phyloP scores from a whole-genome alignment of 2,888 invertebrate genomes.

The Melipona beecheii region DNA sequence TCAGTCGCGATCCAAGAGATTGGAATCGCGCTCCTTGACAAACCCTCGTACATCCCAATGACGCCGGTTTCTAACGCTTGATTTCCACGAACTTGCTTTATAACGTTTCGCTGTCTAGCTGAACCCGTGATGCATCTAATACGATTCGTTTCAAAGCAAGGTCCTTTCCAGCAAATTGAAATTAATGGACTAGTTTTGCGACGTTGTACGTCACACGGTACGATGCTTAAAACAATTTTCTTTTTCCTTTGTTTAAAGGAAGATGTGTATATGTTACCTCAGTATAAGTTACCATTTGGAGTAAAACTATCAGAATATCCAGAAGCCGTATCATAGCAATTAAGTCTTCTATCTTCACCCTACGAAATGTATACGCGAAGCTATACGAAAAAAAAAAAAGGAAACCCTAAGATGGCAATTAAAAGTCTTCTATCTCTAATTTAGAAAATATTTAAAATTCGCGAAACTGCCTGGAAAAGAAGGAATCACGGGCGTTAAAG shows the following conservation, averaged over 20 bases:
- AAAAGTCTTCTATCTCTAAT: not conserved
- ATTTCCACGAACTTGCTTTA: slow-evolving; percentile 1
- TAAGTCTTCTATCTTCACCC: not conserved
- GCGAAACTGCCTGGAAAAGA: not conserved
- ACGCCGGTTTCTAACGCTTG: slow-evolving; percentile 6
- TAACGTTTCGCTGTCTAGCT: not conserved
- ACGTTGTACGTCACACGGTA: not conserved
- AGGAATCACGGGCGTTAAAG: too few relatives aligned
- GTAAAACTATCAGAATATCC: not conserved
- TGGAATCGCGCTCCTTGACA: slow-evolving; percentile 17
- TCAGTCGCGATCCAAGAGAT: slow-evolving; percentile 13
- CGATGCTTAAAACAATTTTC: not conserved
- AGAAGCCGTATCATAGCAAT: not conserved
- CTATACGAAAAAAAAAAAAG: not conserved
- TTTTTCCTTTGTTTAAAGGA: not conserved
- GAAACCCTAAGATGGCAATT: not conserved
- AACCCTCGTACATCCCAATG: not conserved
- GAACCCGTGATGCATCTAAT: not conserved
- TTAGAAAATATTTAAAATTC: too few relatives aligned
- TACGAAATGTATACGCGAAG: not conserved
- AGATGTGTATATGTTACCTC: too few relatives aligned
- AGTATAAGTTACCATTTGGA: not conserved
- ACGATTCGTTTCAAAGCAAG: not conserved
- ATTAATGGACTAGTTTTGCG: not conserved
- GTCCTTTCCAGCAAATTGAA: slow-evolving; percentile 7